Evolutionary conservation across 1,140 invertebrate genomes (phyloP).

Genomic region (Nephila pilipes): DNA sequence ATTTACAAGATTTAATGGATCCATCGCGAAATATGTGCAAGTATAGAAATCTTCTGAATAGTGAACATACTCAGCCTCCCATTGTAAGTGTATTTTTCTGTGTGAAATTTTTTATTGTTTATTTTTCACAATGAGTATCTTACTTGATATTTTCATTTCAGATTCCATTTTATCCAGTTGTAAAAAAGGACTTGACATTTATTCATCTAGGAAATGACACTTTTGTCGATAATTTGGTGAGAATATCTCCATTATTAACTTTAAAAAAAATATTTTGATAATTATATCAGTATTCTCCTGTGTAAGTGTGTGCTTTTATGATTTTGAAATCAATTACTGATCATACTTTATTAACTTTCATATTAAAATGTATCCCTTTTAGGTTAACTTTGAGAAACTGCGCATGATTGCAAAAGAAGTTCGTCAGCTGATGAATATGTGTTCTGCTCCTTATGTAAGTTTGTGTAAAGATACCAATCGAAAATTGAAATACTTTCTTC

Average conservation of each 20-base stretch:
- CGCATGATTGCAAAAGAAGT: constrained; percentile 99
- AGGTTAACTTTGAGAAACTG: constrained; percentile 97
- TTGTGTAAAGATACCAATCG: neutral
- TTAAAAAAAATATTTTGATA: too few species aligned
- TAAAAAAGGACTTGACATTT: constrained; percentile 98
- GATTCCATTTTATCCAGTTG: constrained; percentile 98
- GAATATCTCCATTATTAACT: too few species aligned
- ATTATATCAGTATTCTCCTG: too few species aligned
- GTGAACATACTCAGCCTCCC: constrained; percentile 93
- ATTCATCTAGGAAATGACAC: constrained; percentile 99
- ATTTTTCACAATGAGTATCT: neutral
- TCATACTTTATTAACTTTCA: neutral
- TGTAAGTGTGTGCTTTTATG: too few species aligned
- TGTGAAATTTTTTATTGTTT: neutral
- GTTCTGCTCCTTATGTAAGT: constrained; percentile 89
- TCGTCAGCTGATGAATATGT: constrained; percentile 95
- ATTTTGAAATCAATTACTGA: neutral
- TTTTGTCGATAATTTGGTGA: constrained; percentile 92
- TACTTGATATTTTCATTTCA: constrained; percentile 79
- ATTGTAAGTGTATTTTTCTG: constrained; percentile 85
- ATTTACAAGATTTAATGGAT: constrained; percentile 97
- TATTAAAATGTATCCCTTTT: neutral
- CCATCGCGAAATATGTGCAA: constrained; percentile 99
- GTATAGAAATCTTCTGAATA: constrained; percentile 95
- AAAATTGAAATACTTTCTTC: too few species aligned